These are phyloP conservation scores for Papilio protenor DNA, from an alignment of 2,888 invertebrate species.

Conservation along the genomic window DNA sequence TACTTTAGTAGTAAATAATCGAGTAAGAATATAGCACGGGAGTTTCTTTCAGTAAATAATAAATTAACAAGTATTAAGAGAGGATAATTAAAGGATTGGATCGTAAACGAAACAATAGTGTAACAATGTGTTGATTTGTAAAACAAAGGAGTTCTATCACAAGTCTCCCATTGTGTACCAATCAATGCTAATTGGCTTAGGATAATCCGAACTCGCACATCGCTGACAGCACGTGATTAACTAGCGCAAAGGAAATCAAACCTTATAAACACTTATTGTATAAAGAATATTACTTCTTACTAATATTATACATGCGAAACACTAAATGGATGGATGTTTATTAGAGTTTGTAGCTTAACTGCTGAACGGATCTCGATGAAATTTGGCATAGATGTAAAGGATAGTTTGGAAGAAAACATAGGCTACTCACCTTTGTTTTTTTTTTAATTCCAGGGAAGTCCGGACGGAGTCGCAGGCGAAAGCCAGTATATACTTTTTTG, in stretches of 20 bases:
- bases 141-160: constrained; percentile 27
- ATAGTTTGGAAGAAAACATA: too few relatives aligned
- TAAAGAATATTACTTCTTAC: too few relatives aligned
- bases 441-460: too few relatives aligned
- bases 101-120: constrained; percentile 5
- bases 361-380: too few relatives aligned
- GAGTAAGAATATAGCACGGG: too few relatives aligned
- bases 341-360: too few relatives aligned
- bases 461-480: too few relatives aligned
- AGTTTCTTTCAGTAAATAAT: neutral
- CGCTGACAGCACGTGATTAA: constrained; percentile 31
- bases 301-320: too few relatives aligned
- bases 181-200: constrained; percentile 39
- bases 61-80: neutral
- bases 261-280: neutral
- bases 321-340: too few relatives aligned
- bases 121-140: constrained; percentile 22
- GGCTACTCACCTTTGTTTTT: too few relatives aligned
- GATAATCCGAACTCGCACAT: constrained; percentile 24
- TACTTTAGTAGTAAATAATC: neutral
- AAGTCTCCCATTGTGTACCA: constrained; percentile 32
- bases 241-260: constrained; percentile 21
- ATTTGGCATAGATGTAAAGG: too few relatives aligned
- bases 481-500: neutral
- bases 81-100: constrained; percentile 1